A percentile compares a stretch with the other conserved stretches of the same genome.
phyloP scores from a whole-genome alignment of 2,797 vertebrate genomes.

The Morelia viridis region DNA sequence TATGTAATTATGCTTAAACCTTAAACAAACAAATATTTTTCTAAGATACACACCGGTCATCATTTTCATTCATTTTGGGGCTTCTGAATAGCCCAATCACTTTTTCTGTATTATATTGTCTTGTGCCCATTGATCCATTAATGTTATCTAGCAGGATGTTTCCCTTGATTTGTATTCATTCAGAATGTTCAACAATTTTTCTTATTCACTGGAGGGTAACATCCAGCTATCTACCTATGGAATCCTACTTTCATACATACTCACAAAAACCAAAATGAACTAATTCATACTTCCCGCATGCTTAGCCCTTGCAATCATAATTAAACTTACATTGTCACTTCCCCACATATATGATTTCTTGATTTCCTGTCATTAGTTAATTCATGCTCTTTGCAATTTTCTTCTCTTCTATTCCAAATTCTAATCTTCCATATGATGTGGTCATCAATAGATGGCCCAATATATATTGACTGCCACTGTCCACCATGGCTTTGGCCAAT shows the following conservation, averaged over 20 bases:
- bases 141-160: background rate
- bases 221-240: background rate
- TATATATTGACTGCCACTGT: background rate
- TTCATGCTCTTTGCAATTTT: background rate
- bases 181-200: background rate
- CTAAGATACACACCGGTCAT: background rate
- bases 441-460: background rate
- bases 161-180: background rate
- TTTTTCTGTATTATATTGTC: background rate
- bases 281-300: background rate
- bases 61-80: background rate
- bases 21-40: background rate
- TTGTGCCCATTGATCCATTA: background rate
- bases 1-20: background rate
- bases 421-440: background rate
- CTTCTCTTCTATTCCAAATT: background rate
- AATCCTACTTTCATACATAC: background rate
- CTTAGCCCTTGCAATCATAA: background rate
- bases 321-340: background rate
- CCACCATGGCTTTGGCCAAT: background rate
- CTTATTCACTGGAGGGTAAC: background rate
- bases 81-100: background rate
- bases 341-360: background rate
- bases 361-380: background rate
- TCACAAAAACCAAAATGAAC: background rate